Conservation (phyloP, 2,113 vertebrate genomes). For the Lipophrys pholis region DNA sequence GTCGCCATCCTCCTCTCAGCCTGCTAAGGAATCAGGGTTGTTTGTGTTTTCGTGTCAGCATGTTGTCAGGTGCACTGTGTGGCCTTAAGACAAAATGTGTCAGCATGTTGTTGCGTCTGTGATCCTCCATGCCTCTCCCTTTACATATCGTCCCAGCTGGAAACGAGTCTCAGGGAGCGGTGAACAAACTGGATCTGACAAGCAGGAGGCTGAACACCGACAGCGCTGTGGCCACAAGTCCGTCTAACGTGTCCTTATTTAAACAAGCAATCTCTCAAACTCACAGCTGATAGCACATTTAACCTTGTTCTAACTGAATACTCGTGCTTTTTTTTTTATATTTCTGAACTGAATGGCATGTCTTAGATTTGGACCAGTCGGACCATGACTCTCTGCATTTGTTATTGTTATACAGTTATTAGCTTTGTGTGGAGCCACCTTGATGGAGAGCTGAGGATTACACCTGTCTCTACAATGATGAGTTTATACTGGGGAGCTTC, state of each 20-base stretch:
- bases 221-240: conserved; percentile 1
- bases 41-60: conserved; percentile 44
- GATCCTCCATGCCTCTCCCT: background rate
- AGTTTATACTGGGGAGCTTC: too few relatives aligned
- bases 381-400: too few relatives aligned
- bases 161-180: conserved; percentile 9
- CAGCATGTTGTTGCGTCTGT: background rate
- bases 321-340: too few relatives aligned
- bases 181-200: conserved; percentile 46
- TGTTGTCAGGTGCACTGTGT: conserved; percentile 22
- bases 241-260: background rate
- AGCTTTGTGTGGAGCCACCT: too few relatives aligned
- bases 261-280: background rate
- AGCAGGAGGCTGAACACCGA: conserved; percentile 14
- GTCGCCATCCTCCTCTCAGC: background rate
- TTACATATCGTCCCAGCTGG: background rate
- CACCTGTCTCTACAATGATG: too few relatives aligned
- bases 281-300: background rate
- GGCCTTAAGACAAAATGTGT: conserved; percentile 25
- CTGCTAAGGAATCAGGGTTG: conserved; percentile 12
- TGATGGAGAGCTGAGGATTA: too few relatives aligned
- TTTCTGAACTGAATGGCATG: too few relatives aligned
- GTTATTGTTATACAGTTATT: too few relatives aligned
- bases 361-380: too few relatives aligned
- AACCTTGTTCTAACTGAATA: background rate